Percentiles rank a stretch among this genome's conserved stretches.
These are phyloP conservation scores for Tyrophagus putrescentiae DNA, from an alignment of 1,140 invertebrate genomes.

Conservation along the genomic window DNA sequence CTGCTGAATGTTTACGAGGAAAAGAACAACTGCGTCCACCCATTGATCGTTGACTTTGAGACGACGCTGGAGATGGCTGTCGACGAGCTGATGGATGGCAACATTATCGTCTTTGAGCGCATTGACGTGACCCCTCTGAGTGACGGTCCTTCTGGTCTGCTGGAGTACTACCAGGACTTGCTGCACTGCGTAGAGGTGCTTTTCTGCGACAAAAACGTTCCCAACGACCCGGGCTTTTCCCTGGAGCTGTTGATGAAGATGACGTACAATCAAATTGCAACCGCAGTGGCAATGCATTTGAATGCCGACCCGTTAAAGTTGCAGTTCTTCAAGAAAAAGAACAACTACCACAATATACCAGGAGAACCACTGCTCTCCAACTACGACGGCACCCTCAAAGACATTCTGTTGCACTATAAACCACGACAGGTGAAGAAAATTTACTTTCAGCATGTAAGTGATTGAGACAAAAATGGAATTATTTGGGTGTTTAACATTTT, in stretches of 20 bases:
- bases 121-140: constrained; percentile 48
- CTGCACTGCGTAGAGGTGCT: constrained; percentile 58
- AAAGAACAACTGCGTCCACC: constrained; percentile 74
- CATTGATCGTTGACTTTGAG: constrained; percentile 58
- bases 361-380: constrained; percentile 71
- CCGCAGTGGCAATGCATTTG: constrained; percentile 72
- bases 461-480: neutral
- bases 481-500: constrained; percentile 17
- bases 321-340: constrained; percentile 93
- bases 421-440: constrained; percentile 71
- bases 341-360: too few relatives aligned
- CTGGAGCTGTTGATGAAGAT: constrained; percentile 82
- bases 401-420: constrained; percentile 68
- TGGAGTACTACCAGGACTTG: constrained; percentile 63
- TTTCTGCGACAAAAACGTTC: constrained; percentile 87
- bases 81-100: constrained; percentile 75
- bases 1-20: constrained; percentile 44
- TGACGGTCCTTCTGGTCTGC: constrained; percentile 70
- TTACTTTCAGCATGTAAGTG: constrained; percentile 66
- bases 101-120: constrained; percentile 86
- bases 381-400: constrained; percentile 78
- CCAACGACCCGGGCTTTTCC: constrained; percentile 79
- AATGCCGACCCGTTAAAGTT: constrained; percentile 82
- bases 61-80: constrained; percentile 65
- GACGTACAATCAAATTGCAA: constrained; percentile 81